Percentiles rank a stretch among this genome's conserved stretches.
Conservation (phyloP, 2,888 invertebrate genomes). For the Gymnosoma rotundatum region DNA sequence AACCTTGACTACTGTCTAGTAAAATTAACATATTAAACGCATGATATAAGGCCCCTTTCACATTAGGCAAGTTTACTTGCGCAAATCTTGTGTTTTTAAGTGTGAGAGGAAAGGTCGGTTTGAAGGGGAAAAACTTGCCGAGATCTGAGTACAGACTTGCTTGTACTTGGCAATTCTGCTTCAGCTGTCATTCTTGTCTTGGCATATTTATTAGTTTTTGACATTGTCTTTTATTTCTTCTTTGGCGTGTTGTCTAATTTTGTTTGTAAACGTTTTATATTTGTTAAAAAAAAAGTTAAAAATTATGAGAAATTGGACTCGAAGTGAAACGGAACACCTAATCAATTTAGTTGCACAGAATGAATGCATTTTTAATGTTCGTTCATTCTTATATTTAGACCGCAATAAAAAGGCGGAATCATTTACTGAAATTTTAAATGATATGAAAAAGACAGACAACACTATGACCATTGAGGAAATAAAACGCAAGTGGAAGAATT, state of each 20-base stretch:
- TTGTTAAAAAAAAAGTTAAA: neutral
- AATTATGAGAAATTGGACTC: too few species aligned
- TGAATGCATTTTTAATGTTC: neutral
- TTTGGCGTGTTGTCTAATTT: neutral
- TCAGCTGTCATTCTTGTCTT: neutral
- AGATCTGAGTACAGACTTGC: neutral
- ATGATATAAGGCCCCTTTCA: too few species aligned
- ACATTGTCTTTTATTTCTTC: neutral
- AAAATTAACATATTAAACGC: too few species aligned
- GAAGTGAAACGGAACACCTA: too few species aligned
- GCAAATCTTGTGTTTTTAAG: too few species aligned
- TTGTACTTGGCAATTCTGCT: neutral
- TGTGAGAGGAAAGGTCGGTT: slow-evolving; percentile 52
- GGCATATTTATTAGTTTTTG: slow-evolving; percentile 1
- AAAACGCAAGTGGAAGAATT: neutral
- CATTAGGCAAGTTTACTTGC: too few species aligned
- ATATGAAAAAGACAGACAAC: slow-evolving; percentile 3
- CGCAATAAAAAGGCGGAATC: too few species aligned
- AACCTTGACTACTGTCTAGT: too few species aligned
- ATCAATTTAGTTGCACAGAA: slow-evolving; percentile 5
- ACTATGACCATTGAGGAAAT: slow-evolving; percentile 3
- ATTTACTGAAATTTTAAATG: neutral
- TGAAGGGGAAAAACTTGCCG: neutral
- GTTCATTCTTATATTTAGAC: neutral
- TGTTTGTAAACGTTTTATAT: slow-evolving; percentile 1